A percentile compares a stretch with the other conserved stretches of the same genome.
phyloP scores from a whole-genome alignment of 92 coral and sea anemone species.

The Pocillopora grandis region DNA sequence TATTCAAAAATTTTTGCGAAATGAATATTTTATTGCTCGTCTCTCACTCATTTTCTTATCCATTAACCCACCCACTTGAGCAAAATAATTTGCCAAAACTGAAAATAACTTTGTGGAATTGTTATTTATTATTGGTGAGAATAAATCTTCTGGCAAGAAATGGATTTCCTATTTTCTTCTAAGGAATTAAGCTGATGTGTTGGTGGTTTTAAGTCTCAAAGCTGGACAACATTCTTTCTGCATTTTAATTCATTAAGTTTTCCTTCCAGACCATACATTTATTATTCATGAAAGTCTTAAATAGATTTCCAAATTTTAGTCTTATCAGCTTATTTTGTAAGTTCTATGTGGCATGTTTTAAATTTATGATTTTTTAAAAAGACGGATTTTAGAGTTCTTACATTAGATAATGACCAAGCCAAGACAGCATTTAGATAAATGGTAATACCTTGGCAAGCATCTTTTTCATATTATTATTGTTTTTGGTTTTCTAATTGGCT shows the following conservation, averaged over 20 bases:
- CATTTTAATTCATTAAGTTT: conserved; percentile 10
- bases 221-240: not conserved
- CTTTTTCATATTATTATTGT: not conserved
- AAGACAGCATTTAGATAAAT: not conserved
- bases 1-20: not conserved
- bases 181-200: not conserved
- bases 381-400: not conserved
- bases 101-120: not conserved
- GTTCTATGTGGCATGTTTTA: not conserved
- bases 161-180: not conserved
- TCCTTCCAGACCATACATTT: conserved; percentile 6
- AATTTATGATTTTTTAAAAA: too few relatives aligned
- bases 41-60: conserved; percentile 17
- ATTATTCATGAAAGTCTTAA: conserved; percentile 35
- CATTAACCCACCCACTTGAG: not conserved
- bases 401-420: not conserved
- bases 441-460: not conserved
- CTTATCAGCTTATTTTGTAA: not conserved
- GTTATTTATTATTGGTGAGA: not conserved
- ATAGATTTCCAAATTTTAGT: conserved; percentile 1
- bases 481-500: not conserved
- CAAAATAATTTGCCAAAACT: not conserved
- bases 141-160: not conserved
- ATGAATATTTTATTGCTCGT: conserved; percentile 38
- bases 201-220: not conserved